These are phyloP conservation scores for Scatophagus argus DNA, from an alignment of 2,113 vertebrate genomes.

Conservation along the genomic window DNA sequence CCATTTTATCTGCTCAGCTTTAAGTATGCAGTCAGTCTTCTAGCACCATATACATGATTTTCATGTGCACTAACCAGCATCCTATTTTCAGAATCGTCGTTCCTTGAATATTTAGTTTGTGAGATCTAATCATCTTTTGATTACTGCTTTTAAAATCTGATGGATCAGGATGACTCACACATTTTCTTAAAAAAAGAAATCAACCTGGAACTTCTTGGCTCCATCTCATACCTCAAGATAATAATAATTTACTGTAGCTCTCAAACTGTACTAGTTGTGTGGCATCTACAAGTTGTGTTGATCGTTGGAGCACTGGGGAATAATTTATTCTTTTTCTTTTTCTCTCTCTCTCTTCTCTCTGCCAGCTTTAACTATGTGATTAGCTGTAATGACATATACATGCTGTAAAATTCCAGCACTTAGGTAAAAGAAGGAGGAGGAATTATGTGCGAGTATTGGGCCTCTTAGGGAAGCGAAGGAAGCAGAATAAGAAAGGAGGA, in stretches of 20 bases:
- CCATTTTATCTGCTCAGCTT: conserved; percentile 1
- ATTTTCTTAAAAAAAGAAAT: too few relatives aligned
- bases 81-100: background rate
- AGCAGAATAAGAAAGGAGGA: background rate
- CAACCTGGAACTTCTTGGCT: background rate
- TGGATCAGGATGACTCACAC: background rate
- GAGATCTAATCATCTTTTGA: background rate
- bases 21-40: conserved; percentile 6
- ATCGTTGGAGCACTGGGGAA: background rate
- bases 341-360: background rate
- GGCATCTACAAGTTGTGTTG: background rate
- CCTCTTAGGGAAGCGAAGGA: background rate
- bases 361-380: background rate
- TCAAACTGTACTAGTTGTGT: background rate
- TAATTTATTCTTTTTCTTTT: background rate
- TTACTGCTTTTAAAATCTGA: conserved; percentile 1
- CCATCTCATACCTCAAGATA: background rate
- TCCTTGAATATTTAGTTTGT: background rate
- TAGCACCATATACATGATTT: background rate
- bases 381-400: background rate
- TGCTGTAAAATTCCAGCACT: conserved; percentile 5
- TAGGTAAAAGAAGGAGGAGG: background rate
- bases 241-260: background rate
- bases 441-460: background rate
- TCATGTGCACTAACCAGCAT: background rate